phyloP scores from a whole-genome alignment of 2,797 vertebrate species.

The Chrosomus eos region DNA sequence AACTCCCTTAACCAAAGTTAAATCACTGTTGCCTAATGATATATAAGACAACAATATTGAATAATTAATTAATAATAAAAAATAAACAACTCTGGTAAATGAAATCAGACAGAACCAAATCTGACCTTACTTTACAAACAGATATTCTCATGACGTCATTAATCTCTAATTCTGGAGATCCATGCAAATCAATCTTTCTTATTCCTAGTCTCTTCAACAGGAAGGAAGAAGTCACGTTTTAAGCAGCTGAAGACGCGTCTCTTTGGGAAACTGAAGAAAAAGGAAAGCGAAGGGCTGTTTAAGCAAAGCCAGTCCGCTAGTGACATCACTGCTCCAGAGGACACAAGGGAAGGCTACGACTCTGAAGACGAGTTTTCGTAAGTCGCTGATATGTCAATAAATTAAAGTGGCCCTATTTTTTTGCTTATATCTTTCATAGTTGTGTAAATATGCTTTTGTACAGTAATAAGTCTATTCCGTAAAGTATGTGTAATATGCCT shows the following conservation, averaged over 20 bases:
- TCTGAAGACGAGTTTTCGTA: slow-evolving; percentile 85
- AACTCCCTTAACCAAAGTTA: neutral
- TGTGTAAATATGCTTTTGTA: neutral
- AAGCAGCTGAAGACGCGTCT: slow-evolving; percentile 84
- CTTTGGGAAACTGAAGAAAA: slow-evolving; percentile 86
- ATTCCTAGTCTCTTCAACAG: slow-evolving; percentile 62
- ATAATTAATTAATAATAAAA: neutral
- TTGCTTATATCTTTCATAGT: neutral
- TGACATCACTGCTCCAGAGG: slow-evolving; percentile 73
- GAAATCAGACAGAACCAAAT: neutral
- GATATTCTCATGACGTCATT: neutral
- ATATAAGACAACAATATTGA: neutral
- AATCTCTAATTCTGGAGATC: neutral
- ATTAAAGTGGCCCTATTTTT: neutral
- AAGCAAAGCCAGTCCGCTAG: slow-evolving; percentile 80
- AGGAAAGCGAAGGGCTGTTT: slow-evolving; percentile 73
- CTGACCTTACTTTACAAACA: neutral
- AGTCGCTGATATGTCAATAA: slow-evolving; percentile 55
- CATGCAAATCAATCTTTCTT: neutral
- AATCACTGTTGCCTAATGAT: neutral
- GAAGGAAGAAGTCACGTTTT: slow-evolving; percentile 88
- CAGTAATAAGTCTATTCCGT: too few relatives aligned
- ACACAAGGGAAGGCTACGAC: slow-evolving; percentile 64
- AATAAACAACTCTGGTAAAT: neutral
- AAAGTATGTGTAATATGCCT: too few relatives aligned